Evolutionary conservation across 2,888 invertebrate species (phyloP), one percentile per base, ranked within the genome.

Genomic region (Diogma glabrata): DNA sequence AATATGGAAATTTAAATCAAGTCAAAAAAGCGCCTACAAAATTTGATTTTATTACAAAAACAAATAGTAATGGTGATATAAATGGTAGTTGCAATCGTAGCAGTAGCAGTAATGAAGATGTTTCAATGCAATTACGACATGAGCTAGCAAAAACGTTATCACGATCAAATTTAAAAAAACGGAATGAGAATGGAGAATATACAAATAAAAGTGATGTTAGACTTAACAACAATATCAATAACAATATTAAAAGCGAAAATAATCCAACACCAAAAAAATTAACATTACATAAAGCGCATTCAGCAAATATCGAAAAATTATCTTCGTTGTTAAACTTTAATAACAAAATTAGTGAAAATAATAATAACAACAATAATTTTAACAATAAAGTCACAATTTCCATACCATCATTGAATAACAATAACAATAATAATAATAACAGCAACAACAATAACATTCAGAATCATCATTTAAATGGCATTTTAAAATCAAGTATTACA

Each of bases 61-160:
- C 58, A 51, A 55, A 55, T 20, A 57, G 47, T 38, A 33, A 47
- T 4, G 9, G 19, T 16, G n/a, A n/a, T n/a, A n/a, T n/a, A n/a
- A n/a, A n/a, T n/a, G n/a, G n/a, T n/a, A n/a, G n/a, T n/a, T n/a
- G n/a, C n/a, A n/a, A n/a, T n/a, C n/a, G n/a, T n/a, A n/a, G n/a
- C n/a, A n/a, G n/a, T n/a, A n/a, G n/a, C n/a, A 48, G 48, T 17
- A 47, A 47, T 24, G 64, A 64, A 52, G 64, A 66, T 49, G 73
- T 82, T 49, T 73, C 78, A 14, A 81, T 80, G 60, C 75, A 80
- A 60, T 70, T 87, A 52, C 85, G 85, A 60, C 80, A 80, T 52
- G 87, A 87, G 70, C 70, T 87, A 57, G 81, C 78, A 51, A 77
- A 84, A 53, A 87, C 87, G 6, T 69, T 87, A 54, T 84, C 83